Base-by-base conservation (phyloP, 2,797 vertebrate species). In the Steatocranus sp. region DNA sequence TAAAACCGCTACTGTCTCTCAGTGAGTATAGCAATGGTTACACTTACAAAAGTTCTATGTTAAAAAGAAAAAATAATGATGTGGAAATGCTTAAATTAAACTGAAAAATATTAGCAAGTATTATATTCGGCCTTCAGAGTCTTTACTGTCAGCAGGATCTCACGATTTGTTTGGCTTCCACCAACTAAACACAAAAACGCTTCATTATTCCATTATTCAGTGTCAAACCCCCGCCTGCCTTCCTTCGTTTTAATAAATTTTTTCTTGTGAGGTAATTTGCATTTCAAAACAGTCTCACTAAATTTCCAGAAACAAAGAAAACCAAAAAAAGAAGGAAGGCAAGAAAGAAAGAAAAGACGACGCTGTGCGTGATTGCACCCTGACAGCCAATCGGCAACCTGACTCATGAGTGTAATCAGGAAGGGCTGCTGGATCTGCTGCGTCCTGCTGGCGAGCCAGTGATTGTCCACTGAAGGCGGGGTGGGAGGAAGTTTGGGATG, bases 391-490 rank as follows among this genome's bases (percentile, higher is more conserved):
- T 88, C 80, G 58, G 84, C 88, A 88, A 58, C 89, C 89, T 87
- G 91, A 88, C 77, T 81, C 92, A 84, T 87, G 93, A 89, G 86
- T 84, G 89, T 91, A 94, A 96, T 95, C 94, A 93, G 86, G 79
- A 92, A 27, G 36, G 91, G 90, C 87, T 78, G 88, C 87, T 80
- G 81, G 48, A 82, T 90, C 79, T 75, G 89, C 82, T 48, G 10
- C 18, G 41, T 88, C 87, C 87, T 87, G 83, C 88, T 82, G 88
- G 88, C 56, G 88, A 90, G 85, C 78, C 8, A 66, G 79, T 95
- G 93, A 95, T 95, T 95, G 93, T 95, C 91, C 92, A 78, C 83
- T 20, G 83, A 85, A 88, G 88, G 87, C 3, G 0, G 63, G 76
- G 83, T 36, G 68, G 74, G 1, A 27, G 30, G 83, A 38, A 74